Percentiles rank a stretch among this genome's conserved stretches.
phyloP scores from a whole-genome alignment of 2,797 vertebrate genomes.

The Ambastaia sidthimunki region DNA sequence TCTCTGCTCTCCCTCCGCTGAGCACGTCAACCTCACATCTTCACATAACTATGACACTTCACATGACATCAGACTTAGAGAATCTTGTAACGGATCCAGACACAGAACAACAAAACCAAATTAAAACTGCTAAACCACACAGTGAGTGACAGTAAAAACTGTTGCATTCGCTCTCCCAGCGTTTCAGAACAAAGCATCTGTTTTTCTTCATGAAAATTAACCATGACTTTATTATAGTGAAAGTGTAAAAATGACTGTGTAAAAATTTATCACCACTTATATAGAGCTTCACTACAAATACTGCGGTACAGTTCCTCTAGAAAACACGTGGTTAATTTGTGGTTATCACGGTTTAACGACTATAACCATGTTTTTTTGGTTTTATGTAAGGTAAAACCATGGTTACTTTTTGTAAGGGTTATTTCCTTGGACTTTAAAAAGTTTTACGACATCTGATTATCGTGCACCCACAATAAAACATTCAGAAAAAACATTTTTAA shows the following conservation, averaged over 20 bases:
- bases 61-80: constrained; percentile 32
- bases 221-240: too few relatives aligned
- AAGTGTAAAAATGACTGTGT: too few relatives aligned
- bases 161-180: background rate
- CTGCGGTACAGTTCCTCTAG: too few relatives aligned
- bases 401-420: background rate
- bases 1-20: constrained; percentile 66
- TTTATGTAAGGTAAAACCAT: too few relatives aligned
- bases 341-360: too few relatives aligned
- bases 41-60: constrained; percentile 10
- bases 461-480: background rate
- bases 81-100: constrained; percentile 31
- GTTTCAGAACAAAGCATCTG: constrained; percentile 7
- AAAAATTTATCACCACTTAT: too few relatives aligned
- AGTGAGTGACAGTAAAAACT: constrained; percentile 22
- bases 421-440: constrained; percentile 6
- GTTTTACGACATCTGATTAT: constrained; percentile 15
- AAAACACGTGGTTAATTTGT: too few relatives aligned
- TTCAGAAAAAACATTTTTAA: constrained; percentile 22
- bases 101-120: constrained; percentile 20
- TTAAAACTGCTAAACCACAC: constrained; percentile 23
- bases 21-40: constrained; percentile 64
- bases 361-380: too few relatives aligned
- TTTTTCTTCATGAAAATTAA: background rate
- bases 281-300: too few relatives aligned